These are phyloP conservation scores for Aphelinus certus DNA, from an alignment of 1,140 invertebrate species.

Conservation along the genomic window DNA sequence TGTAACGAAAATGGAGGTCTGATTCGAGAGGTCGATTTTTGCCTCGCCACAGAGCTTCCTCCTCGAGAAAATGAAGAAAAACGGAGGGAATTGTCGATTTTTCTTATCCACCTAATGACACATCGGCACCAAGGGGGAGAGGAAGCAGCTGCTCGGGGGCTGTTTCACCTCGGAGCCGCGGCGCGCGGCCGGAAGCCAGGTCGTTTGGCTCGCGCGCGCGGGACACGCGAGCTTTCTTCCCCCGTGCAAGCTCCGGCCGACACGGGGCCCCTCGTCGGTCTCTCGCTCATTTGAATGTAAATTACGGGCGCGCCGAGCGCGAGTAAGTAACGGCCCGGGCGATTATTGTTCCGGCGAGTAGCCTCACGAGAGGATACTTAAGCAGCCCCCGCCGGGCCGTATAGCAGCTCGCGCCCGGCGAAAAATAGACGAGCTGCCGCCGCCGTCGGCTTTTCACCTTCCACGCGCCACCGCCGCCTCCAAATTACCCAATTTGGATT, in stretches of 20 bases:
- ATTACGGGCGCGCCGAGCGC: constrained; percentile 49
- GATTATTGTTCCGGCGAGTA: constrained; percentile 57
- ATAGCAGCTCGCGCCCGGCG: not conserved
- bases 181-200: not conserved
- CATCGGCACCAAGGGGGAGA: not conserved
- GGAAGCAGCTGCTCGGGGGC: not conserved
- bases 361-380: constrained; percentile 53
- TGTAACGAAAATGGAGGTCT: too few relatives aligned
- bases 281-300: constrained; percentile 57
- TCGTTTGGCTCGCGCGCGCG: constrained; percentile 12
- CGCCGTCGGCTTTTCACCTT: not conserved
- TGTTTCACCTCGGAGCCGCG: not conserved
- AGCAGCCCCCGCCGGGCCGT: too few relatives aligned
- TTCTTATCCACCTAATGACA: too few relatives aligned
- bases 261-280: not conserved
- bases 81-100: too few relatives aligned
- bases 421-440: constrained; percentile 4
- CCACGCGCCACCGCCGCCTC: constrained; percentile 10
- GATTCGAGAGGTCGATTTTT: too few relatives aligned
- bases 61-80: too few relatives aligned
- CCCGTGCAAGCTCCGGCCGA: not conserved
- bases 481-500: constrained; percentile 24
- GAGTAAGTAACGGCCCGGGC: constrained; percentile 51
- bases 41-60: too few relatives aligned
- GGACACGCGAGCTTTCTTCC: constrained; percentile 32